Evolutionary conservation across 2,888 invertebrate genomes (phyloP).

Genomic region (Agapetus fuscipes): DNA sequence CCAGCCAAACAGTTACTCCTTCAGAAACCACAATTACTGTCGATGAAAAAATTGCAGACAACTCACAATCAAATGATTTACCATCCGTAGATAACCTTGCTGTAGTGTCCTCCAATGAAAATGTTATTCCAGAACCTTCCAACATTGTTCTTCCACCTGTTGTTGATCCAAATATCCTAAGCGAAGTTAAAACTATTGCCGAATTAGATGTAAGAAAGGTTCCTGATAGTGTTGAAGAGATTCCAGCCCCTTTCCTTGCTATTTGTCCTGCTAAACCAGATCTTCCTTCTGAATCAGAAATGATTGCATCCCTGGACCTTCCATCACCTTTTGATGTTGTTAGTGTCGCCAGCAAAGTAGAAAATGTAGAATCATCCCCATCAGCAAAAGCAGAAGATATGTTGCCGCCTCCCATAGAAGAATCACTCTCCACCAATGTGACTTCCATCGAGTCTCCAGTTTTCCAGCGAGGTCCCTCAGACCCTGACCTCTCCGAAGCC

Average conservation of each 20-base stretch:
- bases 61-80: constrained; percentile 4
- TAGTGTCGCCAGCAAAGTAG: background rate
- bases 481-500: constrained; percentile 15
- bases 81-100: constrained; percentile 16
- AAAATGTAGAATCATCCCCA: background rate
- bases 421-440: constrained; percentile 2
- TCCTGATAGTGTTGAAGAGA: background rate
- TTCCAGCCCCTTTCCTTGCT: background rate
- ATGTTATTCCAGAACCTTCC: constrained; percentile 3
- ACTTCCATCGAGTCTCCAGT: constrained; percentile 13
- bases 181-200: background rate
- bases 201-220: background rate
- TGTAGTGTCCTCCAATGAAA: constrained; percentile 20
- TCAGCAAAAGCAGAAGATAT: background rate
- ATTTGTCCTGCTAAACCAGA: background rate
- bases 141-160: constrained; percentile 1
- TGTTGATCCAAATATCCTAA: background rate
- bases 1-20: constrained; percentile 8
- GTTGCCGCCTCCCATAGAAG: constrained; percentile 1
- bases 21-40: background rate
- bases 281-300: constrained; percentile 1
- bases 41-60: constrained; percentile 3
- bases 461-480: constrained; percentile 14
- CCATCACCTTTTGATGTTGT: background rate
- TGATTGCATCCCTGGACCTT: constrained; percentile 2